Base-by-base conservation (phyloP, 2,797 vertebrate genomes). In the Typhlichthys eigenmanni region DNA sequence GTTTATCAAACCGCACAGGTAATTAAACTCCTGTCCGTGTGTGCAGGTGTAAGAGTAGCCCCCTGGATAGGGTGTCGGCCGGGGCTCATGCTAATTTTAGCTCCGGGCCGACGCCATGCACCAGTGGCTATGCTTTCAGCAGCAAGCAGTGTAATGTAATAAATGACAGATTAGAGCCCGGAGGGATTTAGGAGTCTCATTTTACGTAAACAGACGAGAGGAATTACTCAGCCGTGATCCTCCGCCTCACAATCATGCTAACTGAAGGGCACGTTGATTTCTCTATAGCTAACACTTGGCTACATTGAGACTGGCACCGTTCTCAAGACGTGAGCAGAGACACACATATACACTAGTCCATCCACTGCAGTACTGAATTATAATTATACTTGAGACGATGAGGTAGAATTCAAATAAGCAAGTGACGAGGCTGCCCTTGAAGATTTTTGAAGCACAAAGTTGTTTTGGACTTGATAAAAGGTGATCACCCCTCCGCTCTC, bases 1-100 rank as follows among this genome's bases (percentile, higher is more conserved):
- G 17, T 71, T 72, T 48, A 64, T 47, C 53, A 74, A 66, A 82
- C 82, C 74, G 74, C 78, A 78, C 80, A 85, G 82, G 82, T 86
- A 84, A 86, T 88, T 86, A 88, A 88, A 82, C 59, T 73, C 53
- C 32, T 59, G 74, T 19, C 72, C 55, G 68, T 62, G 32, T 58
- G 67, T 74, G 69, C 63, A 13, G 72, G 67, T 50, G 83, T 87
- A 85, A 84, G 76, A 77, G 80, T 85, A 87, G 79, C 54, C 78
- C 67, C 69, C 54, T 69, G 71, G 59, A 71, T 60, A 61, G 1
- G 38, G 57, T 13, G 47, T 5, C 59, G 29, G 24, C 24, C 34
- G 64, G 71, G 48, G 64, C 17, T 64, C 19, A 7, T 54, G 77
- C 83, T 89, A 90, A 87, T 85, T 82, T 88, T 90, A 89, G 84